phyloP scores from a whole-genome alignment of 1,140 invertebrate species.

The Hermatobates lingyangjiaoensis region DNA sequence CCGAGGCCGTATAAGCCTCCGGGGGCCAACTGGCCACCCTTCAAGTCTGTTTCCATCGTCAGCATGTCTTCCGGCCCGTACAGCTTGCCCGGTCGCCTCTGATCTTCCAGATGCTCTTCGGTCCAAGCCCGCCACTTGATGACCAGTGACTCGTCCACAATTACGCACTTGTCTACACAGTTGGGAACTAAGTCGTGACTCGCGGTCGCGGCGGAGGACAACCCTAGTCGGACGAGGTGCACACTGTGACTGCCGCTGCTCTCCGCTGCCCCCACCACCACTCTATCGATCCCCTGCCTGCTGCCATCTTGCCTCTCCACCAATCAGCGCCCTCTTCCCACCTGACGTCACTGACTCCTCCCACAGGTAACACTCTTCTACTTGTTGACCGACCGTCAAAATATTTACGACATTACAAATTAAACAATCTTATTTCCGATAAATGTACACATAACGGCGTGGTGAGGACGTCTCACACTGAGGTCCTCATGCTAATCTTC shows the following conservation, averaged over 20 bases:
- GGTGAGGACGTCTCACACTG: too few relatives aligned
- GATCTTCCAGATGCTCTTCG: slow-evolving; percentile 1
- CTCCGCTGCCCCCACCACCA: not conserved
- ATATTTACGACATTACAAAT: not conserved
- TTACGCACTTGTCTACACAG: not conserved
- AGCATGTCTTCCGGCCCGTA: slow-evolving; percentile 58
- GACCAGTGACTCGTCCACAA: not conserved
- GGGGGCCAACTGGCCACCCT: slow-evolving; percentile 46
- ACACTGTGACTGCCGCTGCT: not conserved
- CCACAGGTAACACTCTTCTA: not conserved
- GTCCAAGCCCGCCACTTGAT: slow-evolving; percentile 1
- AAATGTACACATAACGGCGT: too few relatives aligned
- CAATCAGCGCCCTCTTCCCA: not conserved
- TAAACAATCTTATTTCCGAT: too few relatives aligned
- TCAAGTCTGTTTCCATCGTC: slow-evolving; percentile 74
- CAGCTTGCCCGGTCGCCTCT: slow-evolving; percentile 31
- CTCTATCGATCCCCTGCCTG: not conserved
- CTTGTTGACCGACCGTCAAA: not conserved
- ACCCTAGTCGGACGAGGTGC: not conserved
- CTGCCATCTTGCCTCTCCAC: not conserved
- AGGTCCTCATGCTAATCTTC: too few relatives aligned
- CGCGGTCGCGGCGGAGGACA: not conserved
- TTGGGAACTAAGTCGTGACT: not conserved
- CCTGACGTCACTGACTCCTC: not conserved
- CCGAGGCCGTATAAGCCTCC: slow-evolving; percentile 30